Conservation (phyloP, 2,888 invertebrate species). For the Morinoia aosen region DNA sequence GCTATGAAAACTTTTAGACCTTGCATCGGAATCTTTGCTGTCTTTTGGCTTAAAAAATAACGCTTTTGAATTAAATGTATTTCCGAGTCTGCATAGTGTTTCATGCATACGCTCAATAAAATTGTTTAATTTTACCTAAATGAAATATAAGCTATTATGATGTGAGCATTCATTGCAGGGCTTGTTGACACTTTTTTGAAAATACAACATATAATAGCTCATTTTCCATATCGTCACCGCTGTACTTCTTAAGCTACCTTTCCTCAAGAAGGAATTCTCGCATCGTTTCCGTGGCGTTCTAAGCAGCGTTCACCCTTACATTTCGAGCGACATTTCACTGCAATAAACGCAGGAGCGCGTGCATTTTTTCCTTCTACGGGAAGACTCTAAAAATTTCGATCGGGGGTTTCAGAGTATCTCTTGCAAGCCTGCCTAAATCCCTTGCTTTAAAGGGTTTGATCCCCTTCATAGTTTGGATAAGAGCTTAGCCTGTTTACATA, state of each 20-base stretch:
- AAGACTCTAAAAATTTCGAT: not conserved
- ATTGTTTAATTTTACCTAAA: no score
- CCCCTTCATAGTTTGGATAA: constrained; percentile 29
- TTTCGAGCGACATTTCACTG: not conserved
- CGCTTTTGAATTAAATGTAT: no score
- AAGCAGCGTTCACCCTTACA: not conserved
- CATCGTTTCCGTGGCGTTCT: not conserved
- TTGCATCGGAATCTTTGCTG: no score
- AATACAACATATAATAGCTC: not conserved
- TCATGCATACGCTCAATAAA: no score
- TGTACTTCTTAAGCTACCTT: not conserved
- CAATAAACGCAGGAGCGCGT: not conserved
- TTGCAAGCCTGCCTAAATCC: not conserved
- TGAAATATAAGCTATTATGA: no score
- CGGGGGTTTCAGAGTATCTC: not conserved
- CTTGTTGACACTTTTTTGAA: not conserved
- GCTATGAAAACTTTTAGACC: no score
- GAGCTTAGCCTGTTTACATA: constrained; percentile 34
- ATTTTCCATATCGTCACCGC: not conserved
- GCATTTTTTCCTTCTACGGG: not conserved
- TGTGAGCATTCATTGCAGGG: no score
- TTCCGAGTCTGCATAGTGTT: no score
- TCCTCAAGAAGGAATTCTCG: not conserved
- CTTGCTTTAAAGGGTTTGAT: constrained; percentile 35
- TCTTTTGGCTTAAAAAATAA: no score